Evolutionary conservation across 2,113 vertebrate genomes (phyloP), one percentile per base, ranked within the genome.

Genomic region (Puma concolor): DNA sequence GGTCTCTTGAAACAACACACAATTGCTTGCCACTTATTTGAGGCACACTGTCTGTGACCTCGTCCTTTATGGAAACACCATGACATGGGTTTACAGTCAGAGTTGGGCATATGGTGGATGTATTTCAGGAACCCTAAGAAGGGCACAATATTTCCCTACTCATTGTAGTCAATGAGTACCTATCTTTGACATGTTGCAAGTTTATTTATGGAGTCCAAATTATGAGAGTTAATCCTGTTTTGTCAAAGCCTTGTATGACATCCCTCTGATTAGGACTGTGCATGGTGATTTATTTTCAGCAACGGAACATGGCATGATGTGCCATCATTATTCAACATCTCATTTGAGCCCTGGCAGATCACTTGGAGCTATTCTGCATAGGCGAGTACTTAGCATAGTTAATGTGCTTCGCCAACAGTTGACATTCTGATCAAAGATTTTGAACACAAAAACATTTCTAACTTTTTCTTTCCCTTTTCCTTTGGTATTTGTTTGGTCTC

Each of bases 161-260:
- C 36, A 13, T 29, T 63, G 83, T 23, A 36, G 25, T 63, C 52
- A 54, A 31, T 72, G n/a, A 93, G 33, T 44, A 38, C 64, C 84
- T 95, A 80, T 48, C 71, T 64, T 69, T 79, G 74, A 69, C 1
- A 11, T 11, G 44, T 36, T 85, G n/a, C 44, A 54, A 66, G 88
- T 77, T 93, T 94, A 88, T 86, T 91, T 94, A 85, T 38, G 77
- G 77, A 66, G 52, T 88, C 41, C 82, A 17, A 54, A 88, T 98
- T 38, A 88, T 33, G 91, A 71, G 71, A 60, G 64, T 76, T 33
- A n/a, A 76, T 66, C 23, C 33, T 85, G 80, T 93, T 96, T 79
- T 79, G 88, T 96, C 85, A 77, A 41, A 94, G 9, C 67, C 66
- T 71, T 77, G 64, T 64, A 17, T 95, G 96, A 71, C 57, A 63